A percentile compares a stretch with the other conserved stretches of the same genome.
These are phyloP conservation scores for Gobiocypris rarus DNA, from an alignment of 2,113 vertebrate genomes.

Conservation along the genomic window DNA sequence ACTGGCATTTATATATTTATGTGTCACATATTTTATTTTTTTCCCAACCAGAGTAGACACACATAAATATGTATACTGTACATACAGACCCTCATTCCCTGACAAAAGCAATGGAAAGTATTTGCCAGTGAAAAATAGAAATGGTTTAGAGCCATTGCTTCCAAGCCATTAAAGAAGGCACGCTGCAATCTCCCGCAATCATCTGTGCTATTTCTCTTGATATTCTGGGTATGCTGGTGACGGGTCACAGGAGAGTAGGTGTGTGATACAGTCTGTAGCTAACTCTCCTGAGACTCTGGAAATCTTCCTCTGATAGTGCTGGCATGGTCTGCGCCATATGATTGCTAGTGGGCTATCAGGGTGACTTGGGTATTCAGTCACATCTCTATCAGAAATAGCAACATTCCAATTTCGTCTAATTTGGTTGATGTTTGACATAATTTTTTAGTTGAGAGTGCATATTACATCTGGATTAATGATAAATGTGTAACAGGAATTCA, in stretches of 20 bases:
- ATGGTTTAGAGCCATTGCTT: slow-evolving; percentile 70
- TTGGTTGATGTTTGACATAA: background rate
- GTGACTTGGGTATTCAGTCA: slow-evolving; percentile 1
- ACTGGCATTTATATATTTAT: background rate
- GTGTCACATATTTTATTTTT: too few relatives aligned
- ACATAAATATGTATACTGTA: slow-evolving; percentile 1
- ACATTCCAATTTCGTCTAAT: background rate
- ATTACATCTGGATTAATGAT: background rate
- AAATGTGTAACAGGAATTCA: slow-evolving; percentile 5
- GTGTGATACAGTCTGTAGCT: slow-evolving; percentile 44
- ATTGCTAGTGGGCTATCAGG: slow-evolving; percentile 17
- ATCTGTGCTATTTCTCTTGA: slow-evolving; percentile 63
- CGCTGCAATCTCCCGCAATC: slow-evolving; percentile 68
- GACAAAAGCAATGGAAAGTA: slow-evolving; percentile 15
- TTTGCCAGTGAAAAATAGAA: slow-evolving; percentile 67
- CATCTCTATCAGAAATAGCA: slow-evolving; percentile 5
- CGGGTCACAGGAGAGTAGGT: slow-evolving; percentile 59
- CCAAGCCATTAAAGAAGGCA: slow-evolving; percentile 68
- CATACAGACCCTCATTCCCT: background rate
- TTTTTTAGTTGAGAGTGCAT: background rate
- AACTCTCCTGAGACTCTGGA: slow-evolving; percentile 19
- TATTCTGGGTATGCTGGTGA: slow-evolving; percentile 58
- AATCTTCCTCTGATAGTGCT: slow-evolving; percentile 17
- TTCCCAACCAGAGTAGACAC: background rate
- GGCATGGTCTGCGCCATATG: slow-evolving; percentile 24